Evolutionary conservation across 2,113 vertebrate species (phyloP).

Genomic region (Tor tambroides): DNA sequence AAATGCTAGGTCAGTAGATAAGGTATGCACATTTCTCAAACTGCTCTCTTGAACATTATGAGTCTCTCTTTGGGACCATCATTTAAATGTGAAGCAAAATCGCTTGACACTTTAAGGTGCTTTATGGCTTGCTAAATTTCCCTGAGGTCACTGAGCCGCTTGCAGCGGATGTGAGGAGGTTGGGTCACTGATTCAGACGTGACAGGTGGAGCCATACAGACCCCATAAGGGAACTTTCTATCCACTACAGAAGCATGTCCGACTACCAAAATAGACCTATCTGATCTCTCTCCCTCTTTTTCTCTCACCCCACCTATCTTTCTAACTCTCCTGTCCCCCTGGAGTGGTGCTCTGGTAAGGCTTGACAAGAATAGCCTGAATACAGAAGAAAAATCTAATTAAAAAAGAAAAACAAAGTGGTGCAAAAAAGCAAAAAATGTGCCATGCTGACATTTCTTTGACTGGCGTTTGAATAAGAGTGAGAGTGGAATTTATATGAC

Average conservation of each 20-base stretch:
- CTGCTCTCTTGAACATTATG: background rate
- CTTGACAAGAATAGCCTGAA: background rate
- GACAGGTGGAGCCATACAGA: background rate
- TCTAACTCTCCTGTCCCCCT: constrained; percentile 22
- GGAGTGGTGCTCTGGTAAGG: background rate
- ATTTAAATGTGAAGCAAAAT: constrained; percentile 8
- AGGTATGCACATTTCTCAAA: constrained; percentile 12
- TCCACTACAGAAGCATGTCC: background rate
- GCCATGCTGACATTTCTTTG: background rate
- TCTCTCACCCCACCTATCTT: background rate
- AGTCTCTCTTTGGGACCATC: background rate
- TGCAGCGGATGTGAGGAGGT: background rate
- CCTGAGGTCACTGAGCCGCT: background rate
- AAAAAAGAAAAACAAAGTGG: background rate
- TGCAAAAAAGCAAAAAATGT: background rate
- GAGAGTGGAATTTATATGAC: constrained; percentile 7
- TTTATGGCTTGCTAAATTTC: background rate
- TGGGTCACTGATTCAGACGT: background rate
- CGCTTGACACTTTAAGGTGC: background rate
- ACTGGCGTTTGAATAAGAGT: background rate
- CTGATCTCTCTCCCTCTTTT: background rate
- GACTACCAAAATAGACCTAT: background rate
- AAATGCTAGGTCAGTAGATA: constrained; percentile 57
- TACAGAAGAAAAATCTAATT: background rate
- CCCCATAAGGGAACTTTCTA: background rate